Percentiles rank a stretch among this genome's conserved stretches.
phyloP scores from a whole-genome alignment of 2,888 invertebrate genomes.

The Alentia gelatinosa region DNA sequence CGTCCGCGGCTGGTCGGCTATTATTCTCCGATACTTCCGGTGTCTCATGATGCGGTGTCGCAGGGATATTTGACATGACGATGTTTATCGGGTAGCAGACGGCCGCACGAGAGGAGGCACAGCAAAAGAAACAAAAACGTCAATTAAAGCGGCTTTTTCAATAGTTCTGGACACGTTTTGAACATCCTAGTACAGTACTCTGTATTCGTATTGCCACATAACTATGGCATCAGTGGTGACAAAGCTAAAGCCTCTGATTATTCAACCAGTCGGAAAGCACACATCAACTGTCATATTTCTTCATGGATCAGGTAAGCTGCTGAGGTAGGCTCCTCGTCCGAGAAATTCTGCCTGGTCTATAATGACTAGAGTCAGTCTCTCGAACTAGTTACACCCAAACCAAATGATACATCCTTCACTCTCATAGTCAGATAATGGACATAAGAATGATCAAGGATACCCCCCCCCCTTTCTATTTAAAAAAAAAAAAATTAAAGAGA shows the following conservation, averaged over 20 bases:
- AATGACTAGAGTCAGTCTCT: no score
- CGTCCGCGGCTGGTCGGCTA: neutral
- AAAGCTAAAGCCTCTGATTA: constrained; percentile 21
- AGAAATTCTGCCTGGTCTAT: no score
- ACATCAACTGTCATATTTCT: constrained; percentile 35
- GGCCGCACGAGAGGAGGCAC: neutral
- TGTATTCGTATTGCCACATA: neutral
- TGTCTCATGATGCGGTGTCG: neutral
- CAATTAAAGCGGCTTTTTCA: neutral
- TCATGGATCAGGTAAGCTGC: constrained; percentile 28
- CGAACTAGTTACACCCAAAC: no score
- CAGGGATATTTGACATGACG: neutral
- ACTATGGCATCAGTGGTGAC: neutral
- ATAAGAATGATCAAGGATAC: no score
- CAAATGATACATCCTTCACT: no score
- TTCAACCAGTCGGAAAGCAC: neutral
- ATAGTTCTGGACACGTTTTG: no score
- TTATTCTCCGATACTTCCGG: neutral
- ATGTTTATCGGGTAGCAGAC: neutral
- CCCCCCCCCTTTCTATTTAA: no score
- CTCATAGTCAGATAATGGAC: no score
- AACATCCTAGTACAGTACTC: no score
- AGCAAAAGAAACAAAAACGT: neutral
- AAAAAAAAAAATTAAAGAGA: no score
- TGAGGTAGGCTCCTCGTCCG: neutral